Conservation (phyloP, 2,888 invertebrate genomes). For the Melitaea athalia region DNA sequence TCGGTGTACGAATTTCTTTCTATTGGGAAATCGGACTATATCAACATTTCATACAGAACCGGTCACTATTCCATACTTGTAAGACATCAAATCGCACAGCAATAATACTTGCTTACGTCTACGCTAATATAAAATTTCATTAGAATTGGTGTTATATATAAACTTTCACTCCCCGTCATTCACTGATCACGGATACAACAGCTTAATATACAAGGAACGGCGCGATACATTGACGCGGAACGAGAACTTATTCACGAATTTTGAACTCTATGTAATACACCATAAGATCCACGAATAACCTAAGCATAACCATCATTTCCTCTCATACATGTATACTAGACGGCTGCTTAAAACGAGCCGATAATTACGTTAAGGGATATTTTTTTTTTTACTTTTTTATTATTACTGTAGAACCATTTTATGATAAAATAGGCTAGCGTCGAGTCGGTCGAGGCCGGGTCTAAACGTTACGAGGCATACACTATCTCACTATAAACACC, state of each 20-base stretch:
- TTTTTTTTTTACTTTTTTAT: slow-evolving; percentile 13
- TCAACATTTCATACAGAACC: not conserved
- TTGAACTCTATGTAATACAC: slow-evolving; percentile 18
- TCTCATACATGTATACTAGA: not conserved
- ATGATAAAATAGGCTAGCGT: slow-evolving; percentile 20
- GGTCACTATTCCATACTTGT: slow-evolving; percentile 13
- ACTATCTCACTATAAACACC: slow-evolving; percentile 1
- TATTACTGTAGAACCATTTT: slow-evolving; percentile 15
- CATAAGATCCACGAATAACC: not conserved
- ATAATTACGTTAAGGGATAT: slow-evolving; percentile 1
- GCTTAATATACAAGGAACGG: slow-evolving; percentile 23
- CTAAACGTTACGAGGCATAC: not conserved
- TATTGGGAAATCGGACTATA: too few species aligned
- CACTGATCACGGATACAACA: not conserved
- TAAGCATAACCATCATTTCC: too few species aligned
- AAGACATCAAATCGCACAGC: slow-evolving; percentile 12
- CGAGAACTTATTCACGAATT: slow-evolving; percentile 7
- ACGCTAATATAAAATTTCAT: not conserved
- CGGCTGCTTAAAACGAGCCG: slow-evolving; percentile 17
- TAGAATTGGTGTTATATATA: slow-evolving; percentile 1
- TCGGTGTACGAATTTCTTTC: too few species aligned
- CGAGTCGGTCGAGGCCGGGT: slow-evolving; percentile 1
- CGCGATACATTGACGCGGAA: slow-evolving; percentile 4
- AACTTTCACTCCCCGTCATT: not conserved
- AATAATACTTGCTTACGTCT: not conserved